Percentiles rank a stretch among this genome's conserved stretches.
Evolutionary conservation across 2,113 vertebrate genomes (phyloP).

Genomic region (Eclectus roratus): DNA sequence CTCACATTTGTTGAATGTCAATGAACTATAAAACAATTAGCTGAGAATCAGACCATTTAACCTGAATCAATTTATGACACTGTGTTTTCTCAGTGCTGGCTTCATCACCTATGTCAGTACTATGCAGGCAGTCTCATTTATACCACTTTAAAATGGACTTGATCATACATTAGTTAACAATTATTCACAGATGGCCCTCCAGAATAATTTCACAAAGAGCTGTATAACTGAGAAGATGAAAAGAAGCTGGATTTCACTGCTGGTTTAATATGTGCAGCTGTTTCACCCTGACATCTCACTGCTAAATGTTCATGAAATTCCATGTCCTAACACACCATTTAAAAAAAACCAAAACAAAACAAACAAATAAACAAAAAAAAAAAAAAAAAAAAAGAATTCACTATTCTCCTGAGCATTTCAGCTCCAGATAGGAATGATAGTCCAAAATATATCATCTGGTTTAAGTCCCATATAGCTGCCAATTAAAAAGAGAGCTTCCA

Average conservation of each 20-base stretch:
- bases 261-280: constrained; percentile 55
- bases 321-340: constrained; percentile 32
- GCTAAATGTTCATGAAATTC: constrained; percentile 60
- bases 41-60: constrained; percentile 24
- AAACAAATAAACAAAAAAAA: no score
- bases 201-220: constrained; percentile 49
- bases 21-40: constrained; percentile 69
- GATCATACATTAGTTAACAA: constrained; percentile 1
- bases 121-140: constrained; percentile 30
- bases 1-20: constrained; percentile 62
- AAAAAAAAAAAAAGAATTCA: neutral
- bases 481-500: neutral
- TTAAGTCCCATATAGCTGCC: neutral
- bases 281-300: constrained; percentile 56
- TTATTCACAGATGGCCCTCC: constrained; percentile 39
- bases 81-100: neutral
- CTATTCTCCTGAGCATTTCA: constrained; percentile 1
- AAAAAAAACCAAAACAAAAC: neutral
- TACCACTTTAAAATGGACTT: constrained; percentile 26
- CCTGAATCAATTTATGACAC: constrained; percentile 39
- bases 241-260: constrained; percentile 55
- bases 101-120: neutral
- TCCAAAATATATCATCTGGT: neutral
- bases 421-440: neutral
- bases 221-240: constrained; percentile 64